Percentiles rank a stretch among this genome's conserved stretches.
phyloP scores from a whole-genome alignment of 1,140 invertebrate species.

The Maniola jurtina region DNA sequence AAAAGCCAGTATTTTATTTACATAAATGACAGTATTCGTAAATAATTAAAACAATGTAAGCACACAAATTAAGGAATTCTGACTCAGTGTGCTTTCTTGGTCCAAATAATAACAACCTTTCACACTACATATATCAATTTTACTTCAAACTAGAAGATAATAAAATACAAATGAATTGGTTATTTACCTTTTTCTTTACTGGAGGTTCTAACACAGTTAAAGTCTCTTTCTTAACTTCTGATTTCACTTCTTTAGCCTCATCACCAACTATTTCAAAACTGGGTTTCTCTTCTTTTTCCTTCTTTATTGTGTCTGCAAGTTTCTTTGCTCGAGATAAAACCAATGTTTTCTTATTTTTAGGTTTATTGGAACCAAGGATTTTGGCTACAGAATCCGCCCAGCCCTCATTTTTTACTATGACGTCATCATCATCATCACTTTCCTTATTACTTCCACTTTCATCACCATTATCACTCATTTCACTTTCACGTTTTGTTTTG shows the following conservation, averaged over 20 bases:
- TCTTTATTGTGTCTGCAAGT: slow-evolving; percentile 79
- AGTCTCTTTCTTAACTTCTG: slow-evolving; percentile 59
- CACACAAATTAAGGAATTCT: too few relatives aligned
- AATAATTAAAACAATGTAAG: slow-evolving; percentile 1
- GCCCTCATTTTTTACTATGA: slow-evolving; percentile 74
- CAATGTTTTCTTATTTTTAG: slow-evolving; percentile 85
- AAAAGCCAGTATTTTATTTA: slow-evolving; percentile 41
- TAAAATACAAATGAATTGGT: slow-evolving; percentile 23
- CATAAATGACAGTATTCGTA: too few relatives aligned
- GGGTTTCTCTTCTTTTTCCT: slow-evolving; percentile 73
- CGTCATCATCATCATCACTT: slow-evolving; percentile 29
- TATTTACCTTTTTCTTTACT: slow-evolving; percentile 69
- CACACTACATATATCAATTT: too few relatives aligned
- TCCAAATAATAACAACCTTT: too few relatives aligned
- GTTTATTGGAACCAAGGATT: slow-evolving; percentile 86
- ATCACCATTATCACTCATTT: slow-evolving; percentile 25
- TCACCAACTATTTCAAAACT: slow-evolving; percentile 78
- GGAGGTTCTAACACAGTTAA: slow-evolving; percentile 48
- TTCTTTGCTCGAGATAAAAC: slow-evolving; percentile 88
- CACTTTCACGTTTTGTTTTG: slow-evolving; percentile 2
- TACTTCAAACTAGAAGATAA: neutral
- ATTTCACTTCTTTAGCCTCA: slow-evolving; percentile 69
- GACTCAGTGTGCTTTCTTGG: neutral
- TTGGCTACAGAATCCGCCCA: slow-evolving; percentile 87
- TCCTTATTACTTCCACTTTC: slow-evolving; percentile 32